Percentiles rank a stretch among this genome's conserved stretches.
Conservation (phyloP, 2,113 vertebrate species). For the Poeciliopsis retropinna region DNA sequence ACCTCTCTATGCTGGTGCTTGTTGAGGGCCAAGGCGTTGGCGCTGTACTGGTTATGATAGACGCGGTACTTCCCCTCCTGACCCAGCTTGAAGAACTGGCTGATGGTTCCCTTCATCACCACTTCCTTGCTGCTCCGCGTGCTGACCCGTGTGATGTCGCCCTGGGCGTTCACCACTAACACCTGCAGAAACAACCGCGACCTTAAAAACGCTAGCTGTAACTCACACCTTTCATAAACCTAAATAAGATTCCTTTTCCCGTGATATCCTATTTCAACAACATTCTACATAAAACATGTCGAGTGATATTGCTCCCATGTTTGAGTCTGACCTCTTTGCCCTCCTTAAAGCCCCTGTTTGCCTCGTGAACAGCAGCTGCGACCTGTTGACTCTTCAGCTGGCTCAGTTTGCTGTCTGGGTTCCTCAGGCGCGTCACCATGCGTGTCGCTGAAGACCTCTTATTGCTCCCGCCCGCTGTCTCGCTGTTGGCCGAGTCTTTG, state of each 20-base stretch:
- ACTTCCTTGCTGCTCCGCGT: slow-evolving; percentile 85
- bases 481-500: slow-evolving; percentile 77
- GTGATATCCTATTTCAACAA: too few relatives aligned
- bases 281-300: too few relatives aligned
- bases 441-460: slow-evolving; percentile 84
- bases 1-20: slow-evolving; percentile 97
- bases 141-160: slow-evolving; percentile 89
- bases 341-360: slow-evolving; percentile 91
- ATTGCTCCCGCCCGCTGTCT: slow-evolving; percentile 68
- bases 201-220: neutral
- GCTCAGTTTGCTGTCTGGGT: slow-evolving; percentile 94
- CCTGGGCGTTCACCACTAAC: slow-evolving; percentile 89
- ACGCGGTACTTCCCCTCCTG: slow-evolving; percentile 98
- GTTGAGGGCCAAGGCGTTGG: slow-evolving; percentile 93
- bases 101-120: slow-evolving; percentile 88
- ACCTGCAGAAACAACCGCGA: slow-evolving; percentile 74
- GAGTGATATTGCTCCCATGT: neutral
- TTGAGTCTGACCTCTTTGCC: slow-evolving; percentile 86
- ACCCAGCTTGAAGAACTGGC: slow-evolving; percentile 90
- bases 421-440: slow-evolving; percentile 93
- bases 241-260: too few relatives aligned
- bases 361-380: slow-evolving; percentile 89
- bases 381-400: slow-evolving; percentile 93
- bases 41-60: slow-evolving; percentile 97
- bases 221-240: too few relatives aligned